A percentile compares a stretch with the other conserved stretches of the same genome.
Conservation (phyloP, 2,888 invertebrate species). For the Pyralis farinalis region DNA sequence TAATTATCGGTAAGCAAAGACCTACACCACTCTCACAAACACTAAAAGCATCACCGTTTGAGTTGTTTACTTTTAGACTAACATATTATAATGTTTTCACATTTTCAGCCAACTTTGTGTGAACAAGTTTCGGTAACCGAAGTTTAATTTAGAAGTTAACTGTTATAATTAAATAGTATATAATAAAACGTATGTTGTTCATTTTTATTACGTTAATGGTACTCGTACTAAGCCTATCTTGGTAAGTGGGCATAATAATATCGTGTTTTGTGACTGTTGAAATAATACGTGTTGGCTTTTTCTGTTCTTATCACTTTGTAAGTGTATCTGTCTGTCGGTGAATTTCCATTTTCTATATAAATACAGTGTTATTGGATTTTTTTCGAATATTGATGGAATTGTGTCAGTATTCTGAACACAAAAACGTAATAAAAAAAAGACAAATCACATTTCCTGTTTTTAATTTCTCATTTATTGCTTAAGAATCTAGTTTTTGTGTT, state of each 20-base stretch:
- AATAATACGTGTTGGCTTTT: constrained; percentile 63
- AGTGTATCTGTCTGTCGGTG: constrained; percentile 37
- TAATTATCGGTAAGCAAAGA: constrained; percentile 90
- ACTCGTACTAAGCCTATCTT: constrained; percentile 55
- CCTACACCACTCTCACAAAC: neutral
- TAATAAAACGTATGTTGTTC: constrained; percentile 55
- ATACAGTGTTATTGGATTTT: neutral
- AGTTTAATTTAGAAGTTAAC: constrained; percentile 69
- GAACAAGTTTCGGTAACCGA: constrained; percentile 75
- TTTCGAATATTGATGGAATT: constrained; percentile 23
- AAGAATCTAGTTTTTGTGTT: too few relatives aligned
- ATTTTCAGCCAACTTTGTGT: constrained; percentile 80
- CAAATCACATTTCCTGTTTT: too few relatives aligned
- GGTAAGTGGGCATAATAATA: constrained; percentile 62
- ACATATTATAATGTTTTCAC: constrained; percentile 62
- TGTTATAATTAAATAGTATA: constrained; percentile 57
- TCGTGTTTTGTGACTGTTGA: constrained; percentile 52
- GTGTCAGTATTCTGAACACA: too few relatives aligned
- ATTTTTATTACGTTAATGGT: constrained; percentile 49
- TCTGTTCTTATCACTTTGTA: constrained; percentile 60
- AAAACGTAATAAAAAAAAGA: too few relatives aligned
- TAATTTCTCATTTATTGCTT: too few relatives aligned
- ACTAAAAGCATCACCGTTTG: constrained; percentile 14
- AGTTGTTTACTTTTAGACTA: constrained; percentile 56
- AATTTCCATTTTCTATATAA: constrained; percentile 5